Conservation (phyloP, 2,797 vertebrate species). For the Sebastes wilsoni region DNA sequence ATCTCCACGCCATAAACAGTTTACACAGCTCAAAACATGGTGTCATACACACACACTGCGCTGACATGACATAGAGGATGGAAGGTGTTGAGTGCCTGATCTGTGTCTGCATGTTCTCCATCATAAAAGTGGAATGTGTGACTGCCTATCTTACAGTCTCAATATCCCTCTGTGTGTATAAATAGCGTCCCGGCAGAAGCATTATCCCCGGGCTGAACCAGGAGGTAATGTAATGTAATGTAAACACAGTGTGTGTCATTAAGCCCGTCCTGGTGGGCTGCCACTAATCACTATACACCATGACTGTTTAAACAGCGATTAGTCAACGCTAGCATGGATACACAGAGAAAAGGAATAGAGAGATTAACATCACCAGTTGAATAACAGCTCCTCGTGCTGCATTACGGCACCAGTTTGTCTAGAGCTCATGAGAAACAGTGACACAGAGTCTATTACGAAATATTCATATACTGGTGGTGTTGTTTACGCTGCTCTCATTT, state of each 20-base stretch:
- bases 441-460: slow-evolving; percentile 5
- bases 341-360: slow-evolving; percentile 15
- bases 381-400: slow-evolving; percentile 9
- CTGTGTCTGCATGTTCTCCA: neutral
- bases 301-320: slow-evolving; percentile 46
- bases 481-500: neutral
- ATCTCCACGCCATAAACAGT: slow-evolving; percentile 64
- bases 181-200: slow-evolving; percentile 28
- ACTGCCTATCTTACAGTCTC: neutral
- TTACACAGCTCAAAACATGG: slow-evolving; percentile 52
- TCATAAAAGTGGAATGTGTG: neutral
- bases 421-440: neutral
- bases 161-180: neutral
- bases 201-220: slow-evolving; percentile 25
- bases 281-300: slow-evolving; percentile 51
- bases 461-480: neutral
- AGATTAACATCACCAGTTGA: slow-evolving; percentile 39
- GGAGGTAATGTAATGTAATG: slow-evolving; percentile 58
- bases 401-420: neutral
- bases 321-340: slow-evolving; percentile 29
- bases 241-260: slow-evolving; percentile 58
- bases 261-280: slow-evolving; percentile 58
- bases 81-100: slow-evolving; percentile 31
- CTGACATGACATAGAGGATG: slow-evolving; percentile 23
- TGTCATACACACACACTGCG: slow-evolving; percentile 24